Percentiles rank a stretch among this genome's conserved stretches.
Evolutionary conservation across 2,888 invertebrate species (phyloP).

Genomic region (Spisula solida): DNA sequence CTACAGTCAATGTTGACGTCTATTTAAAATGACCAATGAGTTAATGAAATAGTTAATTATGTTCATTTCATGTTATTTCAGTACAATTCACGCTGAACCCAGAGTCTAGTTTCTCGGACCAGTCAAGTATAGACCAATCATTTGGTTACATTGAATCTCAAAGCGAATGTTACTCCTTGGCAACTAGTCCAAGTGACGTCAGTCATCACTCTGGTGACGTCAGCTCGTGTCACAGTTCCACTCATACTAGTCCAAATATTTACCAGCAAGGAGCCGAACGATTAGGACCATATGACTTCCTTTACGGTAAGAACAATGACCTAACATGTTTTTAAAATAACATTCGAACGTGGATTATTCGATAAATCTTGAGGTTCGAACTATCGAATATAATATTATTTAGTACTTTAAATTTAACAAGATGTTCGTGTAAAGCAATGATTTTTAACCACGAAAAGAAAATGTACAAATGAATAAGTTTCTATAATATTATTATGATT

Average conservation of each 20-base stretch:
- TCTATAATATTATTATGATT: too few species aligned
- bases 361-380: too few species aligned
- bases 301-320: conserved; percentile 22
- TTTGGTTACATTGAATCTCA: conserved; percentile 36
- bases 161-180: conserved; percentile 32
- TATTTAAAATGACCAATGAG: too few species aligned
- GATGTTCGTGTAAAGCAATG: neutral
- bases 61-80: conserved; percentile 39
- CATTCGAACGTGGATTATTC: too few species aligned
- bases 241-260: conserved; percentile 53
- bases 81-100: conserved; percentile 45
- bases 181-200: conserved; percentile 28
- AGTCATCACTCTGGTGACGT: conserved; percentile 27
- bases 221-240: conserved; percentile 39
- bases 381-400: neutral
- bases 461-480: too few species aligned
- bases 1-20: too few species aligned
- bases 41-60: neutral
- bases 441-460: too few species aligned
- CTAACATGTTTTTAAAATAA: too few species aligned
- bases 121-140: conserved; percentile 37
- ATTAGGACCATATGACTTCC: conserved; percentile 30
- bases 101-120: conserved; percentile 42
- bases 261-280: conserved; percentile 32
- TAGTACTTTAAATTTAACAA: neutral